A percentile compares a stretch with the other conserved stretches of the same genome.
These are phyloP conservation scores for Darevskia mixta DNA, from an alignment of 2,797 vertebrate species.

Conservation along the genomic window DNA sequence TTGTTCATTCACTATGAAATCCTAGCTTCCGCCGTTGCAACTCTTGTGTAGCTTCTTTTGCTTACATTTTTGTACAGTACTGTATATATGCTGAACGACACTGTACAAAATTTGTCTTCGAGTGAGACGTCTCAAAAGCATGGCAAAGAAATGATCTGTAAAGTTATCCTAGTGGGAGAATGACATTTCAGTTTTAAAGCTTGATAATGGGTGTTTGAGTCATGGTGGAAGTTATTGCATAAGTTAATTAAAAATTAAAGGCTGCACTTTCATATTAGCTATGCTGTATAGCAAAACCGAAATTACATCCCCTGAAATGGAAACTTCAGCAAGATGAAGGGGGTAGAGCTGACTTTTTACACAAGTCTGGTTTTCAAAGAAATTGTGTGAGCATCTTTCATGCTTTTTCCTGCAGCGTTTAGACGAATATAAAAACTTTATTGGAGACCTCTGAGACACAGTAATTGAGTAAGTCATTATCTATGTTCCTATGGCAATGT, in stretches of 20 bases:
- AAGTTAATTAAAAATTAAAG: conserved; percentile 16
- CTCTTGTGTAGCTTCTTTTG: not conserved
- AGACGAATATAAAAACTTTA: conserved; percentile 4
- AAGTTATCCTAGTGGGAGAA: not conserved
- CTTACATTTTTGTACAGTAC: not conserved
- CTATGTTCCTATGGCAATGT: not conserved
- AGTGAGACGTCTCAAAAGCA: not conserved
- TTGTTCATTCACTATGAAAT: not conserved
- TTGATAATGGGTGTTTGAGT: not conserved
- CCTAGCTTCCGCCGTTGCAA: not conserved
- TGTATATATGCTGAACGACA: not conserved
- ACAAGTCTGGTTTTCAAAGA: not conserved
- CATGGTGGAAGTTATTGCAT: not conserved
- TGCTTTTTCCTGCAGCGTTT: not conserved
- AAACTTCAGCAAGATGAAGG: not conserved
- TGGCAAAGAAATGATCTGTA: not conserved
- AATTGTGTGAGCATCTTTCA: conserved; percentile 5
- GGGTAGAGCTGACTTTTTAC: not conserved
- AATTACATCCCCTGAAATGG: not conserved
- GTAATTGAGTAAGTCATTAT: not conserved
- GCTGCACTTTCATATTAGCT: not conserved
- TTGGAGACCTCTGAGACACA: not conserved
- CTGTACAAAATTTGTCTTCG: not conserved
- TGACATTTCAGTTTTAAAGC: not conserved
- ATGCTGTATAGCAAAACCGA: conserved; percentile 4